phyloP scores from a whole-genome alignment of 2,113 vertebrate genomes.

The Tragulus kanchil region DNA sequence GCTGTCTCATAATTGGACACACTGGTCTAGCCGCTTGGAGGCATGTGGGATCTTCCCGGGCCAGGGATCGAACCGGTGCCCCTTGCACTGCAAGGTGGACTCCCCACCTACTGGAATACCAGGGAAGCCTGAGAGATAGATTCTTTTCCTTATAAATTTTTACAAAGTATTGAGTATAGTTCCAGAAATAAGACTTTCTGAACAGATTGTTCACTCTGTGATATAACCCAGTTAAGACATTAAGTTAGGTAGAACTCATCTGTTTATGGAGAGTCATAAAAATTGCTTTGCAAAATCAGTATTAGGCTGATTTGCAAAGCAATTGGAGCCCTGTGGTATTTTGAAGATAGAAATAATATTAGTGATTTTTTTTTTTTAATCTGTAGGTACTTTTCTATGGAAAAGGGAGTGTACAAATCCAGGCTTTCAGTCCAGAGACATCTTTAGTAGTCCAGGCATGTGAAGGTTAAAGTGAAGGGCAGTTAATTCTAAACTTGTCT shows the following conservation, averaged over 20 bases:
- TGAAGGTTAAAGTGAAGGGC: neutral
- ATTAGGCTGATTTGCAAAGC: neutral
- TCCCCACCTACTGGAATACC: too few relatives aligned
- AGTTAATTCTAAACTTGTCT: neutral
- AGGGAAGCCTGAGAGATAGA: neutral
- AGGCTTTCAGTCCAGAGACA: neutral
- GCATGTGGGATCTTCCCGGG: too few relatives aligned
- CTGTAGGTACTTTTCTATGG: neutral
- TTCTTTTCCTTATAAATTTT: neutral
- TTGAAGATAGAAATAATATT: conserved; percentile 45
- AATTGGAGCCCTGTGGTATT: neutral
- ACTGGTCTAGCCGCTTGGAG: too few relatives aligned
- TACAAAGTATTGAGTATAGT: neutral
- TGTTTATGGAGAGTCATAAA: neutral
- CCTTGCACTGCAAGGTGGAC: too few relatives aligned
- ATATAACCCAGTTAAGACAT: neutral
- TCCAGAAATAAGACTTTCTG: neutral
- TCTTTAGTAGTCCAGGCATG: neutral
- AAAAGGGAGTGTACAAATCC: neutral
- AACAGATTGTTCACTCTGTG: neutral
- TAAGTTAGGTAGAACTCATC: neutral
- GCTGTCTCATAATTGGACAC: too few relatives aligned
- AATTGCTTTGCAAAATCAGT: too few relatives aligned
- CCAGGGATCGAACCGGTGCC: too few relatives aligned
- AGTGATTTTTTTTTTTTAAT: neutral